A percentile compares a stretch with the other conserved stretches of the same genome.
phyloP scores from a whole-genome alignment of 2,888 invertebrate genomes.

The Sacculina carcini region DNA sequence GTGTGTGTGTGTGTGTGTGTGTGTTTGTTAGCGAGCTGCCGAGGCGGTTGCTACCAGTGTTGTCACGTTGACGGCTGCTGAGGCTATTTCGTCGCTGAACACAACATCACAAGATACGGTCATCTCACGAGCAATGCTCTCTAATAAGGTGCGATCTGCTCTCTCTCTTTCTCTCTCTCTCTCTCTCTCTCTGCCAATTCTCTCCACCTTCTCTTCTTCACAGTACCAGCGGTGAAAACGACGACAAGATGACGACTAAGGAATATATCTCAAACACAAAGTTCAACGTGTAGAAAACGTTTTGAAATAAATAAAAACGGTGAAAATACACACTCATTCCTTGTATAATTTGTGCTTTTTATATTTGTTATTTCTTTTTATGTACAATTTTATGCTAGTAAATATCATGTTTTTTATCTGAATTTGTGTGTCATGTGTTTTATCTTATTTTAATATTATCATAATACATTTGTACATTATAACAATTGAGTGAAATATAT shows the following conservation, averaged over 20 bases:
- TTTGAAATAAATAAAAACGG: no score
- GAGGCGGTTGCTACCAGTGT: conserved; percentile 69
- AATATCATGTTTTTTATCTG: no score
- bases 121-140: neutral
- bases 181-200: neutral
- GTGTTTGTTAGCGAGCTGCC: conserved; percentile 35
- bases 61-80: conserved; percentile 39
- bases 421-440: neutral
- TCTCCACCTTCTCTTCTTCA: neutral
- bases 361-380: neutral
- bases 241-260: neutral
- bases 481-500: no score
- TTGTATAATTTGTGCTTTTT: neutral
- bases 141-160: neutral
- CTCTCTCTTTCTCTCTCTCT: neutral
- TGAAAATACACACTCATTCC: neutral
- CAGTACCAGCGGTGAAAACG: neutral
- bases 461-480: no score
- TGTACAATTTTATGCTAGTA: neutral
- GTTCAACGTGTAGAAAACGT: no score
- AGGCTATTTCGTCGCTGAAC: conserved; percentile 20
- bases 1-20: neutral
- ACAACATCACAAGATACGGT: neutral
- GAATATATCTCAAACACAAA: neutral
- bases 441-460: neutral